Evolutionary conservation across 2,797 vertebrate genomes (phyloP), one percentile per base, ranked within the genome.

Genomic region (Neomorphus geoffroyi): DNA sequence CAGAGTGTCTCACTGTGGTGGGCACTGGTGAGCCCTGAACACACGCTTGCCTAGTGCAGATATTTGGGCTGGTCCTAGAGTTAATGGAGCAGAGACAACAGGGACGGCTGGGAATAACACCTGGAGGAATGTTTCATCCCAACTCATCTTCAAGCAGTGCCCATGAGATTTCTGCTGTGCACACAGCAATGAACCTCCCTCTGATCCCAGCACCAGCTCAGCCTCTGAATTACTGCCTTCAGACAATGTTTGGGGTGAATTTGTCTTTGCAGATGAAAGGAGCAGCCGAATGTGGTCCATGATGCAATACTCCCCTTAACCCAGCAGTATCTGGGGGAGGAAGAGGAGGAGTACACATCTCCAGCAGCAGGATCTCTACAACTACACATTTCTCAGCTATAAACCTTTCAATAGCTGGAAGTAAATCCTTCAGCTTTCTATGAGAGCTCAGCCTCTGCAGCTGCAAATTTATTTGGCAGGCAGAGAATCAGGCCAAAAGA

Each of bases 391-490:
- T 96, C 96, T 91, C 19, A 14, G 93, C 95, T 83, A 92, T 96
- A 97, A 97, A 97, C 90, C 96, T 97, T 97, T 98, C 97, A 96
- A 86, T 93, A 96, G 91, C 77, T 97, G 93, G 86, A 93, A 94
- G 95, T 97, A 97, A 97, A 97, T 96, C 96, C 95, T 96, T 97
- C 95, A 85, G 43, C 95, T 96, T 95, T 93, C 92, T 96, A 75
- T 82, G 91, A 58, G 35, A 90, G 79, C 88, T 92, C 71, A 65
- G 86, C 83, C 89, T 96, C 94, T 92, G 90, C 94, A 96, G 96
- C 96, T 95, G 96, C 83, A 95, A 77, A 92, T 95, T 94, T 95
- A 93, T 89, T 96, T 17, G 35, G 86, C 80, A 72, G 85, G 86
- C 91, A 18, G 82, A 67, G 80, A 87, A 37, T 84, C 8, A 32